Evolutionary conservation across 2,113 vertebrate genomes (phyloP), one percentile per base, ranked within the genome.

Genomic region (Nesoenas mayeri): DNA sequence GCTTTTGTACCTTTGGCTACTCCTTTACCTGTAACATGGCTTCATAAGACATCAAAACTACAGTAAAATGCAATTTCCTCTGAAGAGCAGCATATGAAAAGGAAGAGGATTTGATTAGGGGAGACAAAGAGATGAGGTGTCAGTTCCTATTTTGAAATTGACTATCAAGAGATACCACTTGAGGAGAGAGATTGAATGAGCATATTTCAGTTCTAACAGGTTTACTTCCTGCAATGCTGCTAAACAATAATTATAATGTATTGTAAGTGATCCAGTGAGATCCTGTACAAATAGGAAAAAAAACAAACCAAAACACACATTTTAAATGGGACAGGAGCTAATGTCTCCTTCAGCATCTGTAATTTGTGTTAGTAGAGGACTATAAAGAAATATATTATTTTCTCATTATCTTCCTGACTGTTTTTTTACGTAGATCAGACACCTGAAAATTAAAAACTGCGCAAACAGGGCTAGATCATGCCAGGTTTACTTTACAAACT

Each of bases 91-190:
- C 32, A 40, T 82, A 53, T 50, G 54, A 94, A 83, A 88, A 89
- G 74, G 60, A 90, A 86, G 79, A 58, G 53, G 47, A 96, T 95
- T 95, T 85, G 78, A 91, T 95, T 92, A 95, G 5, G 4, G 28
- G n/a, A 91, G 73, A 88, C 54, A 91, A 96, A 95, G 65, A 83
- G 61, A 95, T 88, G 86, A 91, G 51, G 24, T 88, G 90, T 88
- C 83, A 79, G 79, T 79, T 96, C 56, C 40, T 38, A 79, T 97
- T 95, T 79, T 64, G 36, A 96, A 93, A 89, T 71, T 56, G 91
- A 67, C n/a, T 91, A 53, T 92, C 92, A 95, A 70, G 71, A 91
- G 50, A 80, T 26, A 75, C 29, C 61, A 85, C 67, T 94, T 95
- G 79, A 72, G 14, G 47, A 87, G 53, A 71, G 32, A 89, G 42